A percentile compares a stretch with the other conserved stretches of the same genome.
Conservation (phyloP, 92 coral and sea anemone genomes). For the Palythoa grandiflora region DNA sequence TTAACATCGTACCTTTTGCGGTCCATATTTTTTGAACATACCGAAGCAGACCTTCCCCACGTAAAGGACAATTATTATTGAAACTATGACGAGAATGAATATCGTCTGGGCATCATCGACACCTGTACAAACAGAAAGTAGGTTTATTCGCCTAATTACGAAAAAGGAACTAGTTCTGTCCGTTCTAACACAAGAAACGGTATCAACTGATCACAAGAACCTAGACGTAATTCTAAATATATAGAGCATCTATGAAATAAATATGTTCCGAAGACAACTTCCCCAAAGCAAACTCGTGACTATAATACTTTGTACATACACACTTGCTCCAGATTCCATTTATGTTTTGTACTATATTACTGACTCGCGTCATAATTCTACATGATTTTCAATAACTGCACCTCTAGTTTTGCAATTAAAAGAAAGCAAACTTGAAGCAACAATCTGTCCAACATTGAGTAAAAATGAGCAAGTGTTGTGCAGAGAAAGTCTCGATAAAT, state of each 20-base stretch:
- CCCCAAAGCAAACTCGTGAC: not conserved
- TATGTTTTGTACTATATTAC: not conserved
- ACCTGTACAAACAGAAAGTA: conserved; percentile 58
- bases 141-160: not conserved
- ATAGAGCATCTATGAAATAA: not conserved
- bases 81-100: conserved; percentile 83
- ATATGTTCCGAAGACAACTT: not conserved
- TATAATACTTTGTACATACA: not conserved
- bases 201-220: not conserved
- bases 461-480: no score
- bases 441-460: not conserved
- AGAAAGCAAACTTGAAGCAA: not conserved
- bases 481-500: no score
- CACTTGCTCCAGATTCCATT: not conserved
- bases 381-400: not conserved
- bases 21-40: conserved; percentile 84
- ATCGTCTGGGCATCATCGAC: conserved; percentile 95
- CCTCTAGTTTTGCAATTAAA: not conserved
- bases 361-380: not conserved
- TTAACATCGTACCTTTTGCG: conserved; percentile 75
- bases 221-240: not conserved
- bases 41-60: conserved; percentile 91
- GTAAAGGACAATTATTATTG: conserved; percentile 68
- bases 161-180: not conserved
- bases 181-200: not conserved